A percentile compares a stretch with the other conserved stretches of the same genome.
phyloP scores from a whole-genome alignment of 2,113 vertebrate genomes.

The Bettongia penicillata region DNA sequence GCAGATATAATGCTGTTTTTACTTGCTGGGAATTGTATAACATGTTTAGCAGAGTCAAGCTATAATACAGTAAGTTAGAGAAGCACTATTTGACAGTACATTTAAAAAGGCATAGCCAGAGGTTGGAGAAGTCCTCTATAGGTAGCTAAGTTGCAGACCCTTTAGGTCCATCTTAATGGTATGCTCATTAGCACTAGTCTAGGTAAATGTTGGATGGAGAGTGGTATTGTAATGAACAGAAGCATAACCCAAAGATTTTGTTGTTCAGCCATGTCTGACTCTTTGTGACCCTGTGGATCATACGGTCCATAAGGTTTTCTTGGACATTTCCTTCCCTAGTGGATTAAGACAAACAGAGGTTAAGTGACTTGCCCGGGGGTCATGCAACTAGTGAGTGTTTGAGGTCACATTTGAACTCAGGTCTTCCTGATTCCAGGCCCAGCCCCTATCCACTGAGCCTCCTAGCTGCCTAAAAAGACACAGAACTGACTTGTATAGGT shows the following conservation, averaged over 20 bases:
- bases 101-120: slow-evolving; percentile 23
- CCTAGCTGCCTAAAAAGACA: neutral
- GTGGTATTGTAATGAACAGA: neutral
- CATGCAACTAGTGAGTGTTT: neutral
- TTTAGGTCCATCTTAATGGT: neutral
- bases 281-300: neutral
- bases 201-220: neutral
- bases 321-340: neutral
- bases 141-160: neutral
- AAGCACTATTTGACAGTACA: neutral
- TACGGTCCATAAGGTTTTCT: neutral
- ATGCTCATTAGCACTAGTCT: neutral
- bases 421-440: neutral
- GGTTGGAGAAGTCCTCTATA: slow-evolving; percentile 16
- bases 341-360: neutral
- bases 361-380: neutral
- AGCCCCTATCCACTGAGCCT: neutral
- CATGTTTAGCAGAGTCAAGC: slow-evolving; percentile 18
- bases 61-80: neutral
- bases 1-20: slow-evolving; percentile 35
- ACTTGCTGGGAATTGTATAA: slow-evolving; percentile 45
- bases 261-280: neutral
- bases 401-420: neutral
- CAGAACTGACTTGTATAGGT: too few species aligned
- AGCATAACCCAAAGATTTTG: neutral